phyloP scores from a whole-genome alignment of 1,140 invertebrate species.

The Riptortus pedestris region DNA sequence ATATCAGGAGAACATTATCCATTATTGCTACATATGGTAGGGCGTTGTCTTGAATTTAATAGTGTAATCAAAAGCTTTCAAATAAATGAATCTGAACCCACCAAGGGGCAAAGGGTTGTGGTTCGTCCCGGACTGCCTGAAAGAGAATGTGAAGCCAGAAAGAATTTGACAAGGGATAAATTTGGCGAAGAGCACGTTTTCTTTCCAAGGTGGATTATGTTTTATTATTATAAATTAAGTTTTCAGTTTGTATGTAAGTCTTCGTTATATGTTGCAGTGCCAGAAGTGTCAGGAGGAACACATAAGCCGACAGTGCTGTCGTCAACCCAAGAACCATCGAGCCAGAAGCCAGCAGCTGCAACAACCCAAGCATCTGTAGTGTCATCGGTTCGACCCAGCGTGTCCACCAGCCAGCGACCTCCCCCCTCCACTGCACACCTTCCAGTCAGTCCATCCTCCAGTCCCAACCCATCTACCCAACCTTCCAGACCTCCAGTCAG shows the following conservation, averaged over 20 bases:
- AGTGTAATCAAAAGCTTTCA: too few species aligned
- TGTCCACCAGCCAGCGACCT: background rate
- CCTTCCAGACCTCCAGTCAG: background rate
- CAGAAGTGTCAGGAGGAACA: background rate
- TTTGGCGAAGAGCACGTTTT: too few species aligned
- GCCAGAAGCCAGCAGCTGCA: background rate
- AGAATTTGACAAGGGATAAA: too few species aligned
- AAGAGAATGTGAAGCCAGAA: too few species aligned
- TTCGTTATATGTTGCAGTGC: background rate
- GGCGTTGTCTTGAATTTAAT: too few species aligned
- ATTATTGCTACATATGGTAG: too few species aligned
- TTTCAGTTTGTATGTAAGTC: background rate
- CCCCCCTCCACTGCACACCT: background rate
- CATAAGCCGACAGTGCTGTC: background rate
- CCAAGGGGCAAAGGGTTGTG: too few species aligned
- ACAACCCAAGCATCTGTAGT: background rate
- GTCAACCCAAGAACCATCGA: background rate
- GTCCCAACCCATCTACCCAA: background rate
- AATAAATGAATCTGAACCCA: too few species aligned
- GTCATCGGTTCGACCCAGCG: background rate
- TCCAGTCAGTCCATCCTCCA: background rate
- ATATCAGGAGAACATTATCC: too few species aligned
- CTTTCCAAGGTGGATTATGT: too few species aligned
- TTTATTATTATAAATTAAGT: too few species aligned
- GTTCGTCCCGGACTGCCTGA: too few species aligned